Percentiles rank a stretch among this genome's conserved stretches.
phyloP scores from a whole-genome alignment of 1,140 invertebrate species.

The Glossosoma conforme region DNA sequence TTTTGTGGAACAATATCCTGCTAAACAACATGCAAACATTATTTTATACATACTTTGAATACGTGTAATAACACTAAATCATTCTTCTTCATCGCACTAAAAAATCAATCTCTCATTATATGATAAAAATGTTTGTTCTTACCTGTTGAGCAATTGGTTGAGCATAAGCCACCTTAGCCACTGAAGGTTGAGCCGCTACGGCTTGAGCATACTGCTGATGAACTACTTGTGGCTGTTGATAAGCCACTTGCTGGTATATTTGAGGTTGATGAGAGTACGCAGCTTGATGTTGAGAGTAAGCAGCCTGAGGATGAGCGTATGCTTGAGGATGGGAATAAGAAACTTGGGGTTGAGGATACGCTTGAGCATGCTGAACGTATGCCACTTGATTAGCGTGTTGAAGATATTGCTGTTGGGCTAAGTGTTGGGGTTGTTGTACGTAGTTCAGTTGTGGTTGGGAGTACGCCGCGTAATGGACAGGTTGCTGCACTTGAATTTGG shows the following conservation, averaged over 20 bases:
- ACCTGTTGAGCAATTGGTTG: constrained; percentile 21
- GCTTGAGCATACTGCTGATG: constrained; percentile 3
- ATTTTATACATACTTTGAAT: too few species aligned
- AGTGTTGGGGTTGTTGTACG: too few species aligned
- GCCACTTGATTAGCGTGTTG: too few species aligned
- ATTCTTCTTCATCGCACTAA: too few species aligned
- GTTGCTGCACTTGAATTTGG: neutral
- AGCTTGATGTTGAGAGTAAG: constrained; percentile 17
- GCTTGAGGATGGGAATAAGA: constrained; percentile 7
- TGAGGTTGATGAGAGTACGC: constrained; percentile 5
- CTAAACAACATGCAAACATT: too few species aligned
- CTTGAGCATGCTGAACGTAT: constrained; percentile 2
- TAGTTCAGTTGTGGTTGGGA: constrained; percentile 1
- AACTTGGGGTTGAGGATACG: constrained; percentile 18
- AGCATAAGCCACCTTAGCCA: constrained; percentile 23
- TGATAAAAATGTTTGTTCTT: neutral
- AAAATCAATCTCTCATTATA: too few species aligned
- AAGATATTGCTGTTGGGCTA: too few species aligned
- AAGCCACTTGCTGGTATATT: constrained; percentile 7
- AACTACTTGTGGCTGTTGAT: constrained; percentile 15
- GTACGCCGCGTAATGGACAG: constrained; percentile 10
- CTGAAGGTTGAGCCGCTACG: constrained; percentile 11
- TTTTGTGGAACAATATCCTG: too few species aligned
- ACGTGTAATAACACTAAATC: too few species aligned
- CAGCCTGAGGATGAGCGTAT: neutral